Conservation (phyloP, 2,888 invertebrate genomes). For the Stenoptilia bipunctidactyla region DNA sequence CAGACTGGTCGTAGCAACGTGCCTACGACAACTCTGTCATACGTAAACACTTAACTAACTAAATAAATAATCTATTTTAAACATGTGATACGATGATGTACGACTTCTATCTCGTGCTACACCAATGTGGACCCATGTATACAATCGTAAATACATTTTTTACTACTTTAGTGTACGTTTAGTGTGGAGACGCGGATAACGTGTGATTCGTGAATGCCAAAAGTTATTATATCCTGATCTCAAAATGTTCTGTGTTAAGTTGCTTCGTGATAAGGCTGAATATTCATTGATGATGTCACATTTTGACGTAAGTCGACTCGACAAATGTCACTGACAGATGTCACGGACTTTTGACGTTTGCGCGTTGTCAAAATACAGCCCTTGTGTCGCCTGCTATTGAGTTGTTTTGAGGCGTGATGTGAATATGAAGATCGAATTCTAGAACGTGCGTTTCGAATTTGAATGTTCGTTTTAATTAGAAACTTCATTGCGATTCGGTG, state of each 20-base stretch:
- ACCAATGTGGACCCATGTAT: conserved; percentile 57
- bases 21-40: conserved; percentile 19
- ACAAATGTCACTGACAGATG: conserved; percentile 17
- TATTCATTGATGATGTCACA: conserved; percentile 37
- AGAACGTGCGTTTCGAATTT: too few species aligned
- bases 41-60: conserved; percentile 28
- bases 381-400: not conserved
- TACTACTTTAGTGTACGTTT: conserved; percentile 54
- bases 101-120: conserved; percentile 52
- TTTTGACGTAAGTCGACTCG: conserved; percentile 49
- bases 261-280: conserved; percentile 51
- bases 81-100: conserved; percentile 66
- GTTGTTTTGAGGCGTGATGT: not conserved
- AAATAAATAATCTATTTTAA: conserved; percentile 59
- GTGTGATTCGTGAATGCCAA: conserved; percentile 64
- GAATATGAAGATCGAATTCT: too few species aligned
- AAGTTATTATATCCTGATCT: conserved; percentile 38
- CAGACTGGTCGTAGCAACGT: conserved; percentile 38
- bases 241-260: conserved; percentile 53
- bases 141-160: conserved; percentile 61
- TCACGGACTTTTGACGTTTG: conserved; percentile 58
- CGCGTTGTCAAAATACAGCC: conserved; percentile 18
- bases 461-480: conserved; percentile 6
- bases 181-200: conserved; percentile 56
- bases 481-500: not conserved